Evolutionary conservation across 2,888 invertebrate species (phyloP), one percentile per base, ranked within the genome.

Genomic region (Aricia artaxerxes): DNA sequence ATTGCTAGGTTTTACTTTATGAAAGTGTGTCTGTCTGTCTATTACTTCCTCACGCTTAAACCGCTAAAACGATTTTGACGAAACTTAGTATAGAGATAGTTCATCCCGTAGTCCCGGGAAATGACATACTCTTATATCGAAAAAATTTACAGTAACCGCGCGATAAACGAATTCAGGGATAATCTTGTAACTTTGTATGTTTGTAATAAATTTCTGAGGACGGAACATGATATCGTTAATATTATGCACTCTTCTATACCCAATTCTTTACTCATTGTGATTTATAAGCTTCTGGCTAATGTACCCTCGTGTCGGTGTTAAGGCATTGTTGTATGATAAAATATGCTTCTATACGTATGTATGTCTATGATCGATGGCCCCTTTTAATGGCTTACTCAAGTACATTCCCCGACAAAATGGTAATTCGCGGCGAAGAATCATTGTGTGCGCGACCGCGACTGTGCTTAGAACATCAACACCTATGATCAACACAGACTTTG

Each of bases 261-360:
- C 24, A 24, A 69, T 69, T 1, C 4, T 57, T 57, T 57, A 38
- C 11, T 5, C 38, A 13, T 69, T 69, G 69, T 69, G 7, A 69
- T 35, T 69, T 35, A 35, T 13, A 69, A 35, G 69, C 35, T 69
- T 35, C 13, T 4, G 38, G 13, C 38, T 69, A 38, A 69, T 69
- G 69, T 69, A 4, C 13, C 24, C 35, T 38, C 31, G 3, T 69
- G 69, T 5, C 1, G 35, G 35, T 13, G 69, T 69, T 69, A 69
- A 69, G 35, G 13, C 69, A 69, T 69, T 69, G 35, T 69, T 69
- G 69, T 38, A 69, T 38, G 69, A 69, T 69, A 69, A 69, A 38
- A 35, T 69, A 35, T 69, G 35, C 69, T 13, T 31, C 64, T 69
- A 35, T 38, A 5, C 31, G 35, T 38, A 35, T 4, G 35, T 69